Base-by-base conservation (phyloP, 2,113 vertebrate genomes). In the Callithrix jacchus region DNA sequence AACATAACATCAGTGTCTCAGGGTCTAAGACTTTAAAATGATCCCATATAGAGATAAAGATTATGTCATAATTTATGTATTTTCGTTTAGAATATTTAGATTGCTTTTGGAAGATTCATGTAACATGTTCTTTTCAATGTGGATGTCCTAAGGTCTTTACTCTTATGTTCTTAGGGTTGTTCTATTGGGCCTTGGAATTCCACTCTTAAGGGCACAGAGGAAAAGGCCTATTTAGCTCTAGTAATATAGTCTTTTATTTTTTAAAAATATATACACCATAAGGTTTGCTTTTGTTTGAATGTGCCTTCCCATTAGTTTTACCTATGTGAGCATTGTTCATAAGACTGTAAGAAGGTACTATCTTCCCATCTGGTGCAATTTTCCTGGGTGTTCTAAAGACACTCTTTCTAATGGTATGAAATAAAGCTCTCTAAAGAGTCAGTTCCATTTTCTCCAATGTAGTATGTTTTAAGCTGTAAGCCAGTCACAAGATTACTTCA, bases 311-410 rank as follows among this genome's bases (percentile, higher is more conserved):
- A 6, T 81, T 94, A 66, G 27, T 73, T 95, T 96, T 87, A 64
- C 52, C 12, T 85, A 58, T n/a, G 6, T 94, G 12, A 87, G 7
- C 13, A 74, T 40, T 85, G 16, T 58, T 91, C 42, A 40, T 14
- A 54, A 40, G 18, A 64, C 42, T 47, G 0, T 88, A 52, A 92
- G 74, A 77, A 93, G 54, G 47, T 83, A 91, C 30, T 81, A 40
- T 87, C 61, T 93, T 95, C 49, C 83, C 68, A 90, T 79, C n/a
- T 52, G 95, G 70, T 92, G 8, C 12, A 92, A 71, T n/a, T 80
- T 16, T n/a, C 40, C 35, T 4, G 20, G 32, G 17, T 94, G 73
- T 16, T 84, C 87, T 74, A 90, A 87, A 86, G 16, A 79, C 12
- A 83, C 4, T 77, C 5, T 89, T 83, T 85, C 58, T 37, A 80